Percentiles rank a stretch among this genome's conserved stretches.
These are phyloP conservation scores for Hypsibius dujardini DNA, from an alignment of 1,140 invertebrate species.

Conservation along the genomic window DNA sequence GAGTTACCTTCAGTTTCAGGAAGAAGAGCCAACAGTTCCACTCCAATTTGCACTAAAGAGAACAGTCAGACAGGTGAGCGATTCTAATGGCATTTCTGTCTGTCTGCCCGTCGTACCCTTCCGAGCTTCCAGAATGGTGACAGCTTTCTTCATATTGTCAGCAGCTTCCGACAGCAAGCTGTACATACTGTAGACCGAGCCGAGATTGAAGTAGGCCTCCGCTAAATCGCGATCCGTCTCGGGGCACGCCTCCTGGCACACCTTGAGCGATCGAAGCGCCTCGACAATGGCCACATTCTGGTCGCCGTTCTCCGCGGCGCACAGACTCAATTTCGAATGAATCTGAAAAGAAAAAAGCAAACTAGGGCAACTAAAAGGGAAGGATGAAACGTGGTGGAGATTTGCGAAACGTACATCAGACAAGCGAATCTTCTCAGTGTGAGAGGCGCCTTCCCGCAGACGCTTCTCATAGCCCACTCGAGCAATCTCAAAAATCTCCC, in stretches of 20 bases:
- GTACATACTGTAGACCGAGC: slow-evolving; percentile 3
- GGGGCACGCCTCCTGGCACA: not conserved
- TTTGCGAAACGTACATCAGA: not conserved
- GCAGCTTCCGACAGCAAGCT: slow-evolving; percentile 1
- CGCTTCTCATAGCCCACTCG: slow-evolving; percentile 12
- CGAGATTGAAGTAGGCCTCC: slow-evolving; percentile 8
- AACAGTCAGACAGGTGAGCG: not conserved
- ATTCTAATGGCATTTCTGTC: not conserved
- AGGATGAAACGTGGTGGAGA: too few relatives aligned
- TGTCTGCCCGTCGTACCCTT: not conserved
- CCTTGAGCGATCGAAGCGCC: not conserved
- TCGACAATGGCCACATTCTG: slow-evolving; percentile 4
- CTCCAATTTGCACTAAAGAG: not conserved
- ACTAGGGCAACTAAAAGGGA: too few relatives aligned
- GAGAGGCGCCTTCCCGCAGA: not conserved
- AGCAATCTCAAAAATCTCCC: slow-evolving; percentile 12
- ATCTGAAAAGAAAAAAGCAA: slow-evolving; percentile 1
- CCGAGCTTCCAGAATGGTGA: not conserved
- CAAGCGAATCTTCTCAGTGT: not conserved
- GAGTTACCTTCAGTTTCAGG: not conserved
- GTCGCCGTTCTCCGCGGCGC: slow-evolving; percentile 12
- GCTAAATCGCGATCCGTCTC: not conserved
- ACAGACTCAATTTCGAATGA: slow-evolving; percentile 4
- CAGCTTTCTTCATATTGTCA: slow-evolving; percentile 6
- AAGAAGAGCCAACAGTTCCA: not conserved